Conservation (phyloP, 1,140 invertebrate genomes). For the Atta cephalotes region DNA sequence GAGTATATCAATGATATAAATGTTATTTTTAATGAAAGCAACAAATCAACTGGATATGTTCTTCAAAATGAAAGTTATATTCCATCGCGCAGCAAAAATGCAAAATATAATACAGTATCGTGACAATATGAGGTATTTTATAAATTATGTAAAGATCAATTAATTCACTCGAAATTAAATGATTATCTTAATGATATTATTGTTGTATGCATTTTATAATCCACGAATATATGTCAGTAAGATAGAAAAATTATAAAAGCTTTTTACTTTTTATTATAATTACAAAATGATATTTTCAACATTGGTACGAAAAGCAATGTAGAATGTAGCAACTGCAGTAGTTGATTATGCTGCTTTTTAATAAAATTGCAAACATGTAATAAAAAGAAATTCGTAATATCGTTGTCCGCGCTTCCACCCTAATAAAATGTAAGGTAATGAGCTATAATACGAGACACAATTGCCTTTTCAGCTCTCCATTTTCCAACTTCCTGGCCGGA, state of each 20-base stretch:
- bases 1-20: slow-evolving; percentile 62
- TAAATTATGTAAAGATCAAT: background rate
- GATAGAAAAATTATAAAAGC: background rate
- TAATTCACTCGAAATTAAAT: background rate
- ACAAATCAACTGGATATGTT: background rate
- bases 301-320: too few relatives aligned
- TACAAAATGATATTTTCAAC: background rate
- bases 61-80: background rate
- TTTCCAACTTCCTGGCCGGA: slow-evolving; percentile 36
- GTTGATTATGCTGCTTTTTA: slow-evolving; percentile 14
- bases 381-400: slow-evolving; percentile 27
- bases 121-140: background rate
- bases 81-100: background rate
- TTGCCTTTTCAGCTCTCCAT: slow-evolving; percentile 47
- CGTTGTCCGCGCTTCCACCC: background rate
- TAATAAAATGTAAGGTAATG: slow-evolving; percentile 27
- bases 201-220: background rate
- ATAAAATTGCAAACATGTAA: slow-evolving; percentile 23
- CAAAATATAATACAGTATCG: background rate
- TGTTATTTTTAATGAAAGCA: slow-evolving; percentile 62
- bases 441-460: slow-evolving; percentile 39
- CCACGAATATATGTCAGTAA: background rate
- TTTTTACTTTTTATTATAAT: slow-evolving; percentile 13
- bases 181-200: background rate
- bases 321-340: background rate